These are phyloP conservation scores for Prionchulus punctatus DNA, from an alignment of 2,888 invertebrate species.

Conservation along the genomic window DNA sequence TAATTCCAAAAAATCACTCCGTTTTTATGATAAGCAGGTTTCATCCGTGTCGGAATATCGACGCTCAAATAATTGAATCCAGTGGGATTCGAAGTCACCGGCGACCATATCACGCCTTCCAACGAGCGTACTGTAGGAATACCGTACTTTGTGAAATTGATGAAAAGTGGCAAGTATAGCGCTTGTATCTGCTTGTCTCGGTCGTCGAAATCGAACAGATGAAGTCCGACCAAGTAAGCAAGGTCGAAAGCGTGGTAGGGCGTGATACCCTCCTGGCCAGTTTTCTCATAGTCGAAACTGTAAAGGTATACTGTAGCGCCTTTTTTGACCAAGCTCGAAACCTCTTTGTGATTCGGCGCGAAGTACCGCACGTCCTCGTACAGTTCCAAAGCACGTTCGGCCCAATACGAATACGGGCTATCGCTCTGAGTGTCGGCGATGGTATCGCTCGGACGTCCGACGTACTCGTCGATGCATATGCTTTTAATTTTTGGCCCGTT, in stretches of 20 bases:
- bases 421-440: not conserved
- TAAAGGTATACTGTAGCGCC: constrained; percentile 5
- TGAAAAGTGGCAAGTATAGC: not conserved
- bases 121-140: constrained; percentile 2
- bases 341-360: not conserved
- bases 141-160: constrained; percentile 4
- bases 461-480: not conserved
- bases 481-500: not conserved
- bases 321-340: not conserved
- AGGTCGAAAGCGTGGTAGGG: constrained; percentile 8
- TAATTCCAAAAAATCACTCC: not conserved
- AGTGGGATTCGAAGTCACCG: not conserved
- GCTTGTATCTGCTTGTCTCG: not conserved
- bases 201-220: constrained; percentile 5
- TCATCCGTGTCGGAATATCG: not conserved
- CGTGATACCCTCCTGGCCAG: not conserved
- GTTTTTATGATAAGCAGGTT: not conserved
- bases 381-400: not conserved
- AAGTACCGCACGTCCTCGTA: not conserved
- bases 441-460: not conserved
- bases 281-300: constrained; percentile 8
- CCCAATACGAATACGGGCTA: not conserved
- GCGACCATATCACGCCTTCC: not conserved
- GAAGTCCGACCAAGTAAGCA: constrained; percentile 8
- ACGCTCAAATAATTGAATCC: not conserved